phyloP scores from a whole-genome alignment of 2,888 invertebrate genomes.

The Eupeodes luniger region DNA sequence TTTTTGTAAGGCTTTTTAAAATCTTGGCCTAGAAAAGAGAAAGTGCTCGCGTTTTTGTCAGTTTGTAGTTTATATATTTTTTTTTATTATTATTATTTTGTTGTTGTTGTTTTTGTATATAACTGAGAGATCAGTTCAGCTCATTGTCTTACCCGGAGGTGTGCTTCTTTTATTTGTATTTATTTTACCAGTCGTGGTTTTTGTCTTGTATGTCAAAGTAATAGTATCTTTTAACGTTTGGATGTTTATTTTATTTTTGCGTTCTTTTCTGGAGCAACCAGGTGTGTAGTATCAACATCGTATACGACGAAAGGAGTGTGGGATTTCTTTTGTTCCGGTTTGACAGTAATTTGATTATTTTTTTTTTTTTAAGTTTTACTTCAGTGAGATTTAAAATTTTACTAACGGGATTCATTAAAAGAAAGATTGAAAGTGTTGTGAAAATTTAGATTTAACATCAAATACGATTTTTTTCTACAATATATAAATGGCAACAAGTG shows the following conservation, averaged over 20 bases:
- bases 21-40: conserved; percentile 70
- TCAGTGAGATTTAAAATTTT: conserved; percentile 25
- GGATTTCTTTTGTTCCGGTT: conserved; percentile 51
- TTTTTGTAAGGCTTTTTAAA: conserved; percentile 45
- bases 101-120: conserved; percentile 7
- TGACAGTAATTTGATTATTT: background rate
- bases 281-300: conserved; percentile 26
- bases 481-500: conserved; percentile 4
- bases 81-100: background rate
- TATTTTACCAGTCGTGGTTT: conserved; percentile 53
- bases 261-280: conserved; percentile 65
- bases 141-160: conserved; percentile 64
- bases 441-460: background rate
- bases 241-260: conserved; percentile 40
- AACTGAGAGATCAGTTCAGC: background rate
- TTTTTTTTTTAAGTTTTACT: background rate
- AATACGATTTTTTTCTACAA: conserved; percentile 11
- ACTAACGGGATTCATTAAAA: conserved; percentile 38
- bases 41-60: conserved; percentile 73
- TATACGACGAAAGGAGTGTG: conserved; percentile 49
- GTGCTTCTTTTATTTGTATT: conserved; percentile 24
- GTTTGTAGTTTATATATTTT: conserved; percentile 26
- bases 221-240: conserved; percentile 44
- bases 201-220: conserved; percentile 49
- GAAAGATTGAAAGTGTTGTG: conserved; percentile 42